Conservation (phyloP, 92 coral and sea anemone species). For the Micromussa lordhowensis region DNA sequence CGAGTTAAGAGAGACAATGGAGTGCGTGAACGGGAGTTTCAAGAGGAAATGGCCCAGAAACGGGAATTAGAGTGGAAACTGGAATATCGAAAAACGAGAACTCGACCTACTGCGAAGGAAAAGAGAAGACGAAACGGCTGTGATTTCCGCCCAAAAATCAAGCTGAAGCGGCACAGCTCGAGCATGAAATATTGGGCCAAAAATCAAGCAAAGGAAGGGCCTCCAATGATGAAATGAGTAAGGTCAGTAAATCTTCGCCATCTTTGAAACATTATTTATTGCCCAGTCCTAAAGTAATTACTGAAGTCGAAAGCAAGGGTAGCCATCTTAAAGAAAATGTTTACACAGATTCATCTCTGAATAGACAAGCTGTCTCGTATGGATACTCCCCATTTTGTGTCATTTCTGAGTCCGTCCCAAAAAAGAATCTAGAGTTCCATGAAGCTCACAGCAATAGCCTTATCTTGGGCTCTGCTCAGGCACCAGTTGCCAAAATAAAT, state of each 20-base stretch:
- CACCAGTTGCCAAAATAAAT: neutral
- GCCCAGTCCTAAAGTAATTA: neutral
- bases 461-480: neutral
- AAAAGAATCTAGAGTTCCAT: neutral
- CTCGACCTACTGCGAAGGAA: conserved; percentile 11
- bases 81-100: neutral
- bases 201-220: neutral
- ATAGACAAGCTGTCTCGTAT: neutral
- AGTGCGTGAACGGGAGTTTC: conserved; percentile 9
- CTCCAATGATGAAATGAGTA: neutral
- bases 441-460: neutral
- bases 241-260: conserved; percentile 18
- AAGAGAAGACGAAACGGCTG: conserved; percentile 24
- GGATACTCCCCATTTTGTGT: neutral
- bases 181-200: conserved; percentile 23
- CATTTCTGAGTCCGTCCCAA: neutral
- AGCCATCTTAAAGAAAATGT: neutral
- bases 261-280: conserved; percentile 17
- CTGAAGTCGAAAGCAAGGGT: too few species aligned
- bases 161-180: conserved; percentile 35
- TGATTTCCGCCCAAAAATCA: conserved; percentile 17
- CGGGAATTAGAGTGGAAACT: neutral
- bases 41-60: conserved; percentile 24
- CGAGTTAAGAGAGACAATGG: conserved; percentile 14
- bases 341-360: neutral